Evolutionary conservation across 2,113 vertebrate species (phyloP).

Genomic region (Peromyscus leucopus): DNA sequence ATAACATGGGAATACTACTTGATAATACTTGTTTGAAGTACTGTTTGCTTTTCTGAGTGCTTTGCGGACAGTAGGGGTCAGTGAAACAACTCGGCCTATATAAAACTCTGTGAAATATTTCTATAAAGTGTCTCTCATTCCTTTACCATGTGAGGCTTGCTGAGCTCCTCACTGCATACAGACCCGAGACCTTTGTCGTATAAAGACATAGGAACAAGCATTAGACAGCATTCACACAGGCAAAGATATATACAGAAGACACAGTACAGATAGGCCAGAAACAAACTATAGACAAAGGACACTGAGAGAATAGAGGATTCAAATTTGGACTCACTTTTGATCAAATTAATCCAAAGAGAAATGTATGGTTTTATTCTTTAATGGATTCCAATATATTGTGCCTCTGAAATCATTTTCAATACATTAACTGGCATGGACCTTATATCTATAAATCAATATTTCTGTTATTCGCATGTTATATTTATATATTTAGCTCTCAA

Average conservation of each 20-base stretch:
- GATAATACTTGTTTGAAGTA: background rate
- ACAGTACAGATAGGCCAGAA: background rate
- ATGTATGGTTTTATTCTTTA: background rate
- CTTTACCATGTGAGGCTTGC: background rate
- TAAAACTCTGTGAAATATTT: background rate
- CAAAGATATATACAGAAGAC: background rate
- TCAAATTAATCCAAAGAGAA: background rate
- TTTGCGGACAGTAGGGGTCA: background rate
- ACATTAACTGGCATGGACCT: background rate
- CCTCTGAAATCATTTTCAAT: background rate
- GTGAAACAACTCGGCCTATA: background rate
- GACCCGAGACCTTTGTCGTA: background rate
- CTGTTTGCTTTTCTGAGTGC: background rate
- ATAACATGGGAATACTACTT: background rate
- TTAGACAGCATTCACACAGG: background rate
- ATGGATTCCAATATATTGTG: background rate
- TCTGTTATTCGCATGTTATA: background rate
- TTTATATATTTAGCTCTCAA: constrained; percentile 9
- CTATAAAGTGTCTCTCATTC: background rate
- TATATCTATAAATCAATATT: background rate
- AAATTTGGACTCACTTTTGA: background rate
- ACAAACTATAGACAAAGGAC: background rate
- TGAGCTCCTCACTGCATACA: background rate
- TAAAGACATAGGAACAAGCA: background rate
- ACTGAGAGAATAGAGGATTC: background rate